These are phyloP conservation scores for Ivindomyrus marchei DNA, from an alignment of 2,113 vertebrate species.

Conservation along the genomic window DNA sequence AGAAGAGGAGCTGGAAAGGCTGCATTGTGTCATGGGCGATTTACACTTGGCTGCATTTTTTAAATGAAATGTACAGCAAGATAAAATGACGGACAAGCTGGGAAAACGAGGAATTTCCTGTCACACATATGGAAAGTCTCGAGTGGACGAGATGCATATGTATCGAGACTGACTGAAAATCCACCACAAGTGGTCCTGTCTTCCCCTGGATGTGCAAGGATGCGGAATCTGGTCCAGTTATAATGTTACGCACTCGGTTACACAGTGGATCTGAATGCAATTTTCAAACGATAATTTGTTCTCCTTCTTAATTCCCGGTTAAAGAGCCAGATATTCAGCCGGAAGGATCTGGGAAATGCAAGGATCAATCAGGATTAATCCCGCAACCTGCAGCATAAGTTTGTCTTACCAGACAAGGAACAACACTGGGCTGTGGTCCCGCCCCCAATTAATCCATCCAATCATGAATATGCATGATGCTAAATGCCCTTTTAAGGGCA, in stretches of 20 bases:
- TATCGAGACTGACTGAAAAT: neutral
- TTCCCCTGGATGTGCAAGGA: neutral
- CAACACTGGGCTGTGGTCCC: neutral
- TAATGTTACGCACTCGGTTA: neutral
- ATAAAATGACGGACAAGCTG: slow-evolving; percentile 4
- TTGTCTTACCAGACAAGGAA: neutral
- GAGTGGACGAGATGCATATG: neutral
- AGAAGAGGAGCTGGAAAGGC: neutral
- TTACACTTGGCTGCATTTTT: neutral
- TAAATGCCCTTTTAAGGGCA: neutral
- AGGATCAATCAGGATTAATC: neutral
- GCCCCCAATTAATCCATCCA: neutral
- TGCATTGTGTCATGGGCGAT: neutral
- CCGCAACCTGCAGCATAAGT: neutral
- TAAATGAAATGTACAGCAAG: neutral
- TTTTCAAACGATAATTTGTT: neutral
- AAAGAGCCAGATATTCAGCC: neutral
- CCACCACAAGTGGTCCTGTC: neutral
- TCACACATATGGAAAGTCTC: neutral
- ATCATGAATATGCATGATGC: neutral
- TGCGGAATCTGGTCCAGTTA: neutral
- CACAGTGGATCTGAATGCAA: neutral
- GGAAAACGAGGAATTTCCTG: neutral
- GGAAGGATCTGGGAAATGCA: neutral
- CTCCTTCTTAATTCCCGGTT: neutral